A percentile compares a stretch with the other conserved stretches of the same genome.
These are phyloP conservation scores for human DNA, from an alignment of 2,113 vertebrate species.

Conservation along the genomic window GRCh38 chr18:25183001-25183500, in stretches of 20 bases:
- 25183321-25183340: background rate
- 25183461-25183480: conserved; percentile 61
- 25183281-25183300: background rate
- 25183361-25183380: conserved; percentile 68
- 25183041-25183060: conserved; percentile 71
- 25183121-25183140: conserved; percentile 58
- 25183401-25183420: conserved; percentile 58
- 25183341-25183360: conserved; percentile 18
- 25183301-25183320: conserved; percentile 46
- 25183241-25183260: background rate
- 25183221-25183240: conserved; percentile 48
- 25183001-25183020: conserved; percentile 54
- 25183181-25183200: conserved; percentile 51
- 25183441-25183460: conserved; percentile 61
- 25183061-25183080: conserved; percentile 67
- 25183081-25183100: conserved; percentile 43
- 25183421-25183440: conserved; percentile 62
- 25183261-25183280: conserved; percentile 42
- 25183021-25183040: conserved; percentile 58
- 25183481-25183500: conserved; percentile 48
- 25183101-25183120: background rate
- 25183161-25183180: background rate
- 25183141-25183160: conserved; percentile 43
- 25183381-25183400: conserved; percentile 46
- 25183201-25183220: conserved; percentile 62